Evolutionary conservation across 2,113 vertebrate species (phyloP).

Genomic region (Stegostoma tigrinum): DNA sequence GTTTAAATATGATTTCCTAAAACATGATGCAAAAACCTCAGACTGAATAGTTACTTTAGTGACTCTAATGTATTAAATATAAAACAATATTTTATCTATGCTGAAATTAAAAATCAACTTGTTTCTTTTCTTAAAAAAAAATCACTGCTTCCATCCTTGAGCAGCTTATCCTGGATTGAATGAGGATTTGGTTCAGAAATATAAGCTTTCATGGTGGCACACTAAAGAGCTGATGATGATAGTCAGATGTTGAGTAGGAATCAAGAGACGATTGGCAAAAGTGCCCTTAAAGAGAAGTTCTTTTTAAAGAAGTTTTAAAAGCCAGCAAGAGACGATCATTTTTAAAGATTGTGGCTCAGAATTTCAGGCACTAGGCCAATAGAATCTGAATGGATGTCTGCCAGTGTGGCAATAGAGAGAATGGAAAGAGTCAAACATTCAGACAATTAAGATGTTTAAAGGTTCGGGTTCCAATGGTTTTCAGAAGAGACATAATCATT

Average conservation of each 20-base stretch:
- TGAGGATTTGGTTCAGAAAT: neutral
- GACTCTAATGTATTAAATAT: neutral
- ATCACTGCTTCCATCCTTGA: neutral
- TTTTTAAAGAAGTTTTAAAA: neutral
- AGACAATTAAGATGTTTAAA: neutral
- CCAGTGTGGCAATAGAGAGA: neutral
- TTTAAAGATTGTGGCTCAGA: neutral
- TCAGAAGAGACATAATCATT: neutral
- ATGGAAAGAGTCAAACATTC: neutral
- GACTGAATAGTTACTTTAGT: too few species aligned
- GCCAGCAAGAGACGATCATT: neutral
- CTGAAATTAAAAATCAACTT: too few species aligned
- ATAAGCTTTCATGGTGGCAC: neutral
- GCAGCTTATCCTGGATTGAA: neutral
- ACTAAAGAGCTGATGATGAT: neutral
- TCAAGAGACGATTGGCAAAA: neutral
- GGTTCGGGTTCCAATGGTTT: neutral
- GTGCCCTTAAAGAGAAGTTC: neutral
- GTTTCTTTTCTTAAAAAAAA: neutral
- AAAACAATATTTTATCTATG: neutral
- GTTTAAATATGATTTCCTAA: neutral
- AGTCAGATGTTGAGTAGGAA: neutral
- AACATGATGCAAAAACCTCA: too few species aligned
- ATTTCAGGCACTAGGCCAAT: neutral
- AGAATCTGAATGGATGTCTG: neutral